These are phyloP conservation scores for Gobio occitaniae DNA, from an alignment of 2,797 vertebrate genomes.

Conservation along the genomic window DNA sequence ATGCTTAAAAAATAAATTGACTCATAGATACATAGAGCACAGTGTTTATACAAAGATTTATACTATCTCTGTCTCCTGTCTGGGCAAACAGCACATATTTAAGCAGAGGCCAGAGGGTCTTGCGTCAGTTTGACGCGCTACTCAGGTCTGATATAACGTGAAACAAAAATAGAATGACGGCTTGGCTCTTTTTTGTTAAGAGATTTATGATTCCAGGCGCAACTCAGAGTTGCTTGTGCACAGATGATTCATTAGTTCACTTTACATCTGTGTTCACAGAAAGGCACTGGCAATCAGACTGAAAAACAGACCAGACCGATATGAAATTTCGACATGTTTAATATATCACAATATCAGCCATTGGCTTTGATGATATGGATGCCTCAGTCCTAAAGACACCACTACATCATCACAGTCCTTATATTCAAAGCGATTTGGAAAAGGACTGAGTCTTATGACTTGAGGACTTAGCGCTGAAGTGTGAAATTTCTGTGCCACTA, in stretches of 20 bases:
- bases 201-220: slow-evolving; percentile 59
- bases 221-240: slow-evolving; percentile 50
- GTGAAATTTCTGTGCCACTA: neutral
- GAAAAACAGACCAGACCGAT: slow-evolving; percentile 49
- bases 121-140: slow-evolving; percentile 34
- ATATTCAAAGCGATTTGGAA: neutral
- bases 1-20: neutral
- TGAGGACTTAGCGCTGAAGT: neutral
- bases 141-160: slow-evolving; percentile 26
- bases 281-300: slow-evolving; percentile 22
- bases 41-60: slow-evolving; percentile 30
- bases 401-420: slow-evolving; percentile 48
- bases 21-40: neutral
- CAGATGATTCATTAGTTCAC: slow-evolving; percentile 55
- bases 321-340: neutral
- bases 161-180: slow-evolving; percentile 55
- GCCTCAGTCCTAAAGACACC: slow-evolving; percentile 43
- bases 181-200: slow-evolving; percentile 32
- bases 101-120: slow-evolving; percentile 29
- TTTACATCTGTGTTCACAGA: slow-evolving; percentile 57
- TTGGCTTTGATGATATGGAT: slow-evolving; percentile 27
- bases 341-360: slow-evolving; percentile 46
- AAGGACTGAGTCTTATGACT: neutral
- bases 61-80: slow-evolving; percentile 31
- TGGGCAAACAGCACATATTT: slow-evolving; percentile 14